A percentile compares a stretch with the other conserved stretches of the same genome.
Conservation (phyloP, 2,797 vertebrate species). For the Sternarchorhynchus goeldii region DNA sequence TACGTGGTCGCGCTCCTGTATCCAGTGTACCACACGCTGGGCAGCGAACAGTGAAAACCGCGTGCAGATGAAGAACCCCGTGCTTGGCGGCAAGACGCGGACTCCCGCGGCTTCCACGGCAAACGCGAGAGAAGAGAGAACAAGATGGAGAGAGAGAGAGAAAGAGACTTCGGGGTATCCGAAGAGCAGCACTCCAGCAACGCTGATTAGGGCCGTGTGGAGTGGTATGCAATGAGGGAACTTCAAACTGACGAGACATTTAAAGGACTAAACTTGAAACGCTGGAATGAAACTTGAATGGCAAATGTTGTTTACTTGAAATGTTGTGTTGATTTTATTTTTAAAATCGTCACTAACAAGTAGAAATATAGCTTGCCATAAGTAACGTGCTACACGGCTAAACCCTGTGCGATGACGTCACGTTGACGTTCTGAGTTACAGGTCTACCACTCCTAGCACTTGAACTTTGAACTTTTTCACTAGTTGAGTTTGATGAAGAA, state of each 20-base stretch:
- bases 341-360: constrained; percentile 12
- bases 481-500: constrained; percentile 40
- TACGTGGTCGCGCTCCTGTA: constrained; percentile 76
- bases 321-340: background rate
- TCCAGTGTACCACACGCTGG: constrained; percentile 72
- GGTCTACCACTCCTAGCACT: constrained; percentile 48
- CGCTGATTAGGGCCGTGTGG: too few relatives aligned
- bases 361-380: constrained; percentile 17
- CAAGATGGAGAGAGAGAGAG: background rate
- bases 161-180: background rate
- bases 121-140: background rate
- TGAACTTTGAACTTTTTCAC: constrained; percentile 43
- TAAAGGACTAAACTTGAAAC: constrained; percentile 43
- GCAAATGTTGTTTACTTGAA: constrained; percentile 46
- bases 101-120: too few relatives aligned
- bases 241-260: constrained; percentile 10
- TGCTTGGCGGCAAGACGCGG: too few relatives aligned
- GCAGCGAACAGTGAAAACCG: constrained; percentile 65
- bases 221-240: constrained; percentile 4
- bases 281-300: constrained; percentile 46
- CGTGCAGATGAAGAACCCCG: too few relatives aligned
- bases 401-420: constrained; percentile 26
- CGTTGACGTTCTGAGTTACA: constrained; percentile 28
- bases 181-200: background rate
- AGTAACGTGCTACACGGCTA: constrained; percentile 23